A percentile compares a stretch with the other conserved stretches of the same genome.
Conservation (phyloP, 2,113 vertebrate species). For the Orycteropus afer region DNA sequence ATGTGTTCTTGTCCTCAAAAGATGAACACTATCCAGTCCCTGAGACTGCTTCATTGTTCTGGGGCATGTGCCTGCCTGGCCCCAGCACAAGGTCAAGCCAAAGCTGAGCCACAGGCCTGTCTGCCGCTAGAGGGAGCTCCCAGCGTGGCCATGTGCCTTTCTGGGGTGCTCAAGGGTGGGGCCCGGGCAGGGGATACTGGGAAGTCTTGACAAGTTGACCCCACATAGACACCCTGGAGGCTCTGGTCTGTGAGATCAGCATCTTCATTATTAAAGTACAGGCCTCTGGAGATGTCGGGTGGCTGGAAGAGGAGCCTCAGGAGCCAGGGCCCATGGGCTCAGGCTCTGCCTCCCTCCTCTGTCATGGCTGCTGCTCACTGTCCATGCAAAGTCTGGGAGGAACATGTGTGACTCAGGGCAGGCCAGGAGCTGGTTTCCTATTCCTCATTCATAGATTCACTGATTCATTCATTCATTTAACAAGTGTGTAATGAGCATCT, state of each 20-base stretch:
- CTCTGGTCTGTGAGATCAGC: neutral
- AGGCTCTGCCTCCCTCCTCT: neutral
- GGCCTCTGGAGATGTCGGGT: neutral
- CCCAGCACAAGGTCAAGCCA: neutral
- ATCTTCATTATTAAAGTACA: neutral
- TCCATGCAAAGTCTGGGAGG: neutral
- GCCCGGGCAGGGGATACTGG: neutral
- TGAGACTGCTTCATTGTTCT: neutral
- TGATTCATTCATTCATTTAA: neutral
- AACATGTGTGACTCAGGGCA: neutral
- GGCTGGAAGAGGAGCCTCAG: neutral
- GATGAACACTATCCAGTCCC: neutral
- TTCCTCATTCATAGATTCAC: neutral
- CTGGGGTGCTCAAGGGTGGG: neutral
- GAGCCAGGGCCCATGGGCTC: neutral
- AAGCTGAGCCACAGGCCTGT: neutral
- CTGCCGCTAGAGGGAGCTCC: constrained; percentile 77
- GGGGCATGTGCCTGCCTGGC: neutral
- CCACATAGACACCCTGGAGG: neutral
- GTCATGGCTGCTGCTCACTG: neutral
- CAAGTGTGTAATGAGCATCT: neutral
- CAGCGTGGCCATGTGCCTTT: neutral
- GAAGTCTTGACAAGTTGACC: neutral
- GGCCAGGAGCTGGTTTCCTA: neutral
- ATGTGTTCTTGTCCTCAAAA: neutral